Percentiles rank a stretch among this genome's conserved stretches.
Conservation (phyloP, 2,113 vertebrate species). For the Patagioenas fasciata region DNA sequence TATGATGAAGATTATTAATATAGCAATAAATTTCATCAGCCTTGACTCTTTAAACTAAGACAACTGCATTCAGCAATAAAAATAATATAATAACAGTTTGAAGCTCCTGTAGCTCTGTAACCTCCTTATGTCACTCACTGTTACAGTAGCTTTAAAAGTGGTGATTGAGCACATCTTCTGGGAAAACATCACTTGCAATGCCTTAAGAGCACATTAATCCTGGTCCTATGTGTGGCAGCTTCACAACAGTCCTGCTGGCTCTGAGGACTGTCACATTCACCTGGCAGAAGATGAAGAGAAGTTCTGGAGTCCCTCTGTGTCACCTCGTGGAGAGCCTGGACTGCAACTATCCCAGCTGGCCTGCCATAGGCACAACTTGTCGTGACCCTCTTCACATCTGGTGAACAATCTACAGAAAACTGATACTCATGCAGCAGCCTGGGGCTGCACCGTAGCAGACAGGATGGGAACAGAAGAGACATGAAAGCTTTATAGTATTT, state of each 20-base stretch:
- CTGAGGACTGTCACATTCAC: neutral
- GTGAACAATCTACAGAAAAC: neutral
- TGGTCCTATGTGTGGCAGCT: neutral
- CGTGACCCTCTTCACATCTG: neutral
- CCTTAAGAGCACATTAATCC: neutral
- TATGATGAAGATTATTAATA: conserved; percentile 30
- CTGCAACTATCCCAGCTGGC: neutral
- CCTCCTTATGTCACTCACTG: neutral
- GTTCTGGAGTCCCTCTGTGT: neutral
- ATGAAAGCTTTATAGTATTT: neutral
- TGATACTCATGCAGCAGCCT: neutral
- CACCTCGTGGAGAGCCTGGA: neutral
- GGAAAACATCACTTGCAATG: neutral
- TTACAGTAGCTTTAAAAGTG: neutral
- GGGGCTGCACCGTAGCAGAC: neutral
- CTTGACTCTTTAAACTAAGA: neutral
- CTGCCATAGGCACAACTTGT: neutral
- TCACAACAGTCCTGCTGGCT: neutral
- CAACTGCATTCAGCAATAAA: conserved; percentile 7
- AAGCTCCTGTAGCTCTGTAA: neutral
- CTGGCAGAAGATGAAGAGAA: neutral
- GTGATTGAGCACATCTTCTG: neutral
- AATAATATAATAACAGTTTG: neutral
- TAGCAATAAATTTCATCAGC: conserved; percentile 18
- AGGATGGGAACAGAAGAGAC: neutral